A percentile compares a stretch with the other conserved stretches of the same genome.
Conservation (phyloP, 2,113 vertebrate genomes). For the Pseudorasbora parva region DNA sequence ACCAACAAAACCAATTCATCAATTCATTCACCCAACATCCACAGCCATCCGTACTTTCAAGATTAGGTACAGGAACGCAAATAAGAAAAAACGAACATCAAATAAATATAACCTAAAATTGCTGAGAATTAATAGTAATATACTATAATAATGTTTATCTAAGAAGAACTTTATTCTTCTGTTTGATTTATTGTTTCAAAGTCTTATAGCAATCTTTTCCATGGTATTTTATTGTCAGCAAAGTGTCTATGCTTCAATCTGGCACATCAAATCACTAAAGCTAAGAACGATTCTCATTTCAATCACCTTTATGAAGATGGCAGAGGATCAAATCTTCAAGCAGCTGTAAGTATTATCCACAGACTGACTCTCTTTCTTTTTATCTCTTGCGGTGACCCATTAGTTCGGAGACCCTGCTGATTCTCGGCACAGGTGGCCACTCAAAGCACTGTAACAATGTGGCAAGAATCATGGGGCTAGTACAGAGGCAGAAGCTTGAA, state of each 20-base stretch:
- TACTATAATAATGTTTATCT: background rate
- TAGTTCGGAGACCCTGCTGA: constrained; percentile 30
- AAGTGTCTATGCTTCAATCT: background rate
- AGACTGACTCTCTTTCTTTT: constrained; percentile 14
- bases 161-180: background rate
- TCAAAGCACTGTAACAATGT: constrained; percentile 15
- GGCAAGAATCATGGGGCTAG: background rate
- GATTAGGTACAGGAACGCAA: too few relatives aligned
- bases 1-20: too few relatives aligned
- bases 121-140: too few relatives aligned
- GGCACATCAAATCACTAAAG: background rate
- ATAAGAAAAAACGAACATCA: background rate
- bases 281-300: background rate
- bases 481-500: constrained; percentile 10
- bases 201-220: background rate
- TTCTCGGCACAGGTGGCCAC: constrained; percentile 32
- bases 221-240: background rate
- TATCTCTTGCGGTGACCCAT: constrained; percentile 11
- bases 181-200: background rate
- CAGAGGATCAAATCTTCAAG: background rate
- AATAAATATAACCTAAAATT: background rate
- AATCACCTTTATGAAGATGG: background rate
- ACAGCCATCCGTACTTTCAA: too few relatives aligned
- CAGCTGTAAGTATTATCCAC: background rate
- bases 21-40: too few relatives aligned